Evolutionary conservation across 2,113 vertebrate species (phyloP), one percentile per base, ranked within the genome.

Genomic region (Bagarius yarrelli): DNA sequence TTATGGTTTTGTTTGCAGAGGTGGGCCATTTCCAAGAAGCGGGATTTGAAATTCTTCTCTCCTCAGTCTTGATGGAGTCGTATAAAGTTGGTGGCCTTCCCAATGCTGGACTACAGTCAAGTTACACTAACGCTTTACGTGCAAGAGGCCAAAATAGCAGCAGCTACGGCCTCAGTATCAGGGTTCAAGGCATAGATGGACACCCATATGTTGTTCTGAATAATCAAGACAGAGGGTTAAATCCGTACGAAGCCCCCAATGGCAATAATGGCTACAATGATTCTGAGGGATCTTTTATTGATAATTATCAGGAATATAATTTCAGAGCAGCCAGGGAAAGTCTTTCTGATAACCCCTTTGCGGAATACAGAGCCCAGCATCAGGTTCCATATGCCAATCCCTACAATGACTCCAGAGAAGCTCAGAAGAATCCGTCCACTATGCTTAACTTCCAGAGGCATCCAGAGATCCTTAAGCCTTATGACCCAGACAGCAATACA

Each of bases 121-220:
- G 91, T 57, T 94, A 91, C 53, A 60, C 83, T 60, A 91, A 91
- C 67, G 84, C 84, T 19, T 60, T 90, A 32, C 90, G 82, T 27
- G 88, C 91, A 83, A 93, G 86, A 81, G 82, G 83, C 2, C 92
- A 91, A 0, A 91, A 85, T 80, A 89, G 92, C 40, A 95, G 97
- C 13, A 92, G 94, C 83, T 99, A 99, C 0, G 98, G 98, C 36
- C 96, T 99, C 87, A 98, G 96, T 86, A 98, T 99, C 86, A 93
- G 97, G 72, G 97, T 99, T 27, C 97, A 98, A 88, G 98, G 98
- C 23, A 98, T 98, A 0, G 96, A 95, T 74, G 98, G 98, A 36
- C 98, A 99, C 86, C 97, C 98, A 0, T 99, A 98, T 71, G 96
- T 99, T 11, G 96, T 99, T 55, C 93, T 99, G 76, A 98, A 99